These are phyloP conservation scores for Drosophila teissieri DNA, from an alignment of 1,140 invertebrate genomes.

Conservation along the genomic window DNA sequence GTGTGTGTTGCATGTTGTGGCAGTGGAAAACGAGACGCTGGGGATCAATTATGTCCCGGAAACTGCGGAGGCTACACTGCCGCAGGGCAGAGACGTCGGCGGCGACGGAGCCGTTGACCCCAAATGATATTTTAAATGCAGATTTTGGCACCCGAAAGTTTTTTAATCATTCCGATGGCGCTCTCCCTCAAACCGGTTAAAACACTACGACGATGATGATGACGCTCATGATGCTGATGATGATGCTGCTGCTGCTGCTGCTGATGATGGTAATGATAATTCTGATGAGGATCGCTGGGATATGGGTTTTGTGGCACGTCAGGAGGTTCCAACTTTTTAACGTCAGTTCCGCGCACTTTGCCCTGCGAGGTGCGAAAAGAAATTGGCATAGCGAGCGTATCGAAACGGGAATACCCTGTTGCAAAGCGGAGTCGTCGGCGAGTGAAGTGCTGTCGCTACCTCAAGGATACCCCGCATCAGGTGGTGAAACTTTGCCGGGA, in stretches of 20 bases:
- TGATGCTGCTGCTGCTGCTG: slow-evolving; percentile 21
- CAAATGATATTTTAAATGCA: slow-evolving; percentile 54
- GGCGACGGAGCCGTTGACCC: slow-evolving; percentile 50
- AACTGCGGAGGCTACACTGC: slow-evolving; percentile 21
- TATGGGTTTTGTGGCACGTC: slow-evolving; percentile 45
- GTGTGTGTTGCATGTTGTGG: slow-evolving; percentile 8
- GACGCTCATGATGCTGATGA: slow-evolving; percentile 20
- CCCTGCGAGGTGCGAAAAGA: slow-evolving; percentile 52
- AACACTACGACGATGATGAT: slow-evolving; percentile 26
- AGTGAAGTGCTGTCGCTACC: not conserved
- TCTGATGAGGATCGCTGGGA: slow-evolving; percentile 17
- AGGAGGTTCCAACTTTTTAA: slow-evolving; percentile 63
- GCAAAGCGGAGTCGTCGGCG: no score
- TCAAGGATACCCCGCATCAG: slow-evolving; percentile 16
- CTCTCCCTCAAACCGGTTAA: slow-evolving; percentile 11
- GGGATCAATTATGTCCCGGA: slow-evolving; percentile 77
- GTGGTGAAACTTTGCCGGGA: slow-evolving; percentile 28
- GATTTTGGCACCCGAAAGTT: slow-evolving; percentile 69
- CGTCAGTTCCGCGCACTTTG: slow-evolving; percentile 65
- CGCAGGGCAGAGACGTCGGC: slow-evolving; percentile 57
- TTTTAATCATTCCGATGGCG: slow-evolving; percentile 76
- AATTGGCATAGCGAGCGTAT: slow-evolving; percentile 2
- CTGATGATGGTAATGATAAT: slow-evolving; percentile 27
- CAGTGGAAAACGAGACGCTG: slow-evolving; percentile 65
- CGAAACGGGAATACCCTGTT: not conserved